Evolutionary conservation across 2,888 invertebrate genomes (phyloP).

Genomic region (Siphlonurus alternatus): DNA sequence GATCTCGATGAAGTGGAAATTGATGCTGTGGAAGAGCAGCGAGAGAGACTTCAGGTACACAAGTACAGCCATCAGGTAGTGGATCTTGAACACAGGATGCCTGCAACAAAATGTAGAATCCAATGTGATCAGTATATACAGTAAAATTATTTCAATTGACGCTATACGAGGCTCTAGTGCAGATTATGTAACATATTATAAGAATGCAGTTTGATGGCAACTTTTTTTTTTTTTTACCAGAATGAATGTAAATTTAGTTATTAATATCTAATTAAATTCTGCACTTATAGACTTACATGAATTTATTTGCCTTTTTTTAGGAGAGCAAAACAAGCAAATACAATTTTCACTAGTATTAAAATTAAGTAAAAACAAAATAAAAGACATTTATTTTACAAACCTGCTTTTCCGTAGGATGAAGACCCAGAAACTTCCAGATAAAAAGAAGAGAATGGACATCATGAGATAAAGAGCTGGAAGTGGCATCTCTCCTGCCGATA

Average conservation of each 20-base stretch:
- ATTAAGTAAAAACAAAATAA: no score
- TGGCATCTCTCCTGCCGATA: slow-evolving; percentile 95
- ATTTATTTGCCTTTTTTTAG: no score
- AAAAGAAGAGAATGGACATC: slow-evolving; percentile 76
- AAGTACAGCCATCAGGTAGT: slow-evolving; percentile 88
- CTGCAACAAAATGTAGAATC: slow-evolving; percentile 28
- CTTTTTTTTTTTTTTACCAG: background rate
- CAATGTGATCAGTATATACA: slow-evolving; percentile 6
- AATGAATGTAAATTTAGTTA: background rate
- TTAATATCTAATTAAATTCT: no score
- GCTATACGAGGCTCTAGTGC: no score
- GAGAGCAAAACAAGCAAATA: no score
- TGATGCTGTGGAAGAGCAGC: slow-evolving; percentile 85
- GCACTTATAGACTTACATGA: no score
- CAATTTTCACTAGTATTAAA: no score
- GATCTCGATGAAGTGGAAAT: slow-evolving; percentile 84
- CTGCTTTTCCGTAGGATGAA: slow-evolving; percentile 66
- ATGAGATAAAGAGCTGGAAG: slow-evolving; percentile 81
- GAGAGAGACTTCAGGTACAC: slow-evolving; percentile 85
- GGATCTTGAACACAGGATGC: slow-evolving; percentile 82
- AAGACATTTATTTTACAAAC: no score
- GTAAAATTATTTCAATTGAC: no score
- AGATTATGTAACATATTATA: no score
- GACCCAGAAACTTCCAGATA: slow-evolving; percentile 86
- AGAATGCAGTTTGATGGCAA: background rate